Base-by-base conservation (phyloP, 53 echinoderm and acorn worm species). In the Mesocentrotus franciscanus region DNA sequence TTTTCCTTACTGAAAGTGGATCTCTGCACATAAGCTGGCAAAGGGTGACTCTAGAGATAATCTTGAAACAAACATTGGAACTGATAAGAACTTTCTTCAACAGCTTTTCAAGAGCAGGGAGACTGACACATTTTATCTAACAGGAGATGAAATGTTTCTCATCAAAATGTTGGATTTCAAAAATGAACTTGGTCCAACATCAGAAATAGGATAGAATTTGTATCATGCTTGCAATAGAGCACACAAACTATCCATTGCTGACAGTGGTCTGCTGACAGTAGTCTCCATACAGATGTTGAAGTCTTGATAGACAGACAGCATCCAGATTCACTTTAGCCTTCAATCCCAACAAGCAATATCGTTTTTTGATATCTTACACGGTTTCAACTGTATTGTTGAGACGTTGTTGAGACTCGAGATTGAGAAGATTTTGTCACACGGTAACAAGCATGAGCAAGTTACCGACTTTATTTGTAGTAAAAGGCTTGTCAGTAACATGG, bases 81-180 rank as follows among this genome's bases (percentile, higher is more conserved):
- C 71, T 6, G 71, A 71, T 26, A 71, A n/a, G n/a, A n/a, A 71
- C 71, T 71, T 71, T 71, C 71, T 71, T 71, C 26, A 71, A n/a
- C 71, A 2, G n/a, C 71, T 71, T 71, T 85, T 57, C 32, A 90
- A 62, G 2, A 95, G 55, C 87, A 87, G 61, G 58, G 62, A 62
- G 71, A 96, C 39, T 56, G 68, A 49, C 66, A 93, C 66, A 12
- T 95, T 95, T 94, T 94, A 94, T 74, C 68, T 96, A 15, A 72
- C 94, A 83, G 97, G 95, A 24, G 96, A 97, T 95, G 91, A 95
- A 79, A 97, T 97, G 95, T 95, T 96, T 34, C 33, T 97, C 17
- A 91, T 92, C 24, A 84, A 92, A 61, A 70, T 97, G 33, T 95
- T 97, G 20, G 95, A 97, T 95, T 96, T 92, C 34, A 85, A 84